Base-by-base conservation (phyloP, 1,140 invertebrate species). In the Zophobas morio region DNA sequence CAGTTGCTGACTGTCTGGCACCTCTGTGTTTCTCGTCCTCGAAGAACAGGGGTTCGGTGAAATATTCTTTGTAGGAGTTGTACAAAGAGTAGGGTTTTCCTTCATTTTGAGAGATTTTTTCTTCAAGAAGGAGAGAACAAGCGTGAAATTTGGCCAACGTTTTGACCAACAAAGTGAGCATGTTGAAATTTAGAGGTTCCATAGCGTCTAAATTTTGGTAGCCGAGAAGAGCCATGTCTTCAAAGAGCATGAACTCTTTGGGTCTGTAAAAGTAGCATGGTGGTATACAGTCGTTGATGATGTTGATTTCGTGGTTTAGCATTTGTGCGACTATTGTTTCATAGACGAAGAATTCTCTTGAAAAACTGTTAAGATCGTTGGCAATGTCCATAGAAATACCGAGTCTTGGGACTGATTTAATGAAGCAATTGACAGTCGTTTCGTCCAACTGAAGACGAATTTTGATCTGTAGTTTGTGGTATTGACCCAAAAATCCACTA, bases 101-200 rank as follows among this genome's bases (percentile, higher is more conserved):
- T 32, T 2, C 57, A 37, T 74, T 39, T 36, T 70, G 42, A n/a
- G 75, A 74, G 33, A 60, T 49, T 54, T 70, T 78, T 75, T 79
- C 79, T 40, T 80, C 81, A 20, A 78, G 74, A n/a, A 82, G 2
- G 8, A 80, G 60, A 46, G 74, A 71, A 49, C 70, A 49, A 4
- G 81, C 79, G 39, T 82, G 81, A 34, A 81, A 70, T 76, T 78
- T 82, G 1, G 81, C n/a, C 81, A 82, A 6, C 34, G 42, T 53
- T 71, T 75, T 71, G 6, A 79, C 6, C 46, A 73, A 57, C 2
- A 79, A 8, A 54, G 70, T 57, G 1, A 81, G 47, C 6, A 70
- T n/a, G 34, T 73, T 36, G n/a, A 77, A 76, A 70, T 77, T 76
- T 20, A 6, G 49, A 78, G 35, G 35, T 51, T 20, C 42, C 63